Percentiles rank a stretch among this genome's conserved stretches.
Conservation (phyloP, 2,113 vertebrate species). For the Litocranius walleri region DNA sequence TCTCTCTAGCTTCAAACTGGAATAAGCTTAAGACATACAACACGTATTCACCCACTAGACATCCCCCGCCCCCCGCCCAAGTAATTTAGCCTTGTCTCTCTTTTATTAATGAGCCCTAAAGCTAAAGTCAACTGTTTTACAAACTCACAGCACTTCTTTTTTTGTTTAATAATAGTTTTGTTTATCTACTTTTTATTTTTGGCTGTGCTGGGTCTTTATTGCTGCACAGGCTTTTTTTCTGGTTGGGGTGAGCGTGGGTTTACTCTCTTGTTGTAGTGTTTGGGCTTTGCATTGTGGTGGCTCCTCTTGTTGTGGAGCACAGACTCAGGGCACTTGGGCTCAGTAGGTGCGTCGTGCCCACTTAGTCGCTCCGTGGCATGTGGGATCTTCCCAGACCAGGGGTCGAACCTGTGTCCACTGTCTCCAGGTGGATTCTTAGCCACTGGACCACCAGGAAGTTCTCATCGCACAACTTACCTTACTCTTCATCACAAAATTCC, state of each 20-base stretch:
- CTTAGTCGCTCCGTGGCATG: rapidly evolving
- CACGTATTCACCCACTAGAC: neutral
- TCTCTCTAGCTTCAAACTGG: neutral
- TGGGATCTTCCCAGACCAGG: neutral
- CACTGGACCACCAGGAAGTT: neutral
- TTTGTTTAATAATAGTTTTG: no score
- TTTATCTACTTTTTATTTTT: neutral
- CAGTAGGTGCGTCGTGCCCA: neutral
- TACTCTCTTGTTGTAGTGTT: rapidly evolving
- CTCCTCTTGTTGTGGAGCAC: neutral
- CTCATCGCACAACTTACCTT: neutral
- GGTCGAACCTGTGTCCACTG: neutral
- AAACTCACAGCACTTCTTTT: neutral
- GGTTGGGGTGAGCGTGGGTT: neutral
- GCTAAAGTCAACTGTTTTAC: neutral
- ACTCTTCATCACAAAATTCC: neutral
- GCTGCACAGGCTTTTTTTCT: neutral
- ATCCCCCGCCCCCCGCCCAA: rapidly evolving
- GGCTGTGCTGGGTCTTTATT: neutral
- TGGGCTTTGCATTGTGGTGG: neutral
- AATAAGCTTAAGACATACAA: neutral
- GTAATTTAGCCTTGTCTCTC: neutral
- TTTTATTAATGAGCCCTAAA: neutral
- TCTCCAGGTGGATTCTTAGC: neutral
- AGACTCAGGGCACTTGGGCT: neutral